Conservation (phyloP, 2,113 vertebrate genomes). For the Marcusenius ussheri region DNA sequence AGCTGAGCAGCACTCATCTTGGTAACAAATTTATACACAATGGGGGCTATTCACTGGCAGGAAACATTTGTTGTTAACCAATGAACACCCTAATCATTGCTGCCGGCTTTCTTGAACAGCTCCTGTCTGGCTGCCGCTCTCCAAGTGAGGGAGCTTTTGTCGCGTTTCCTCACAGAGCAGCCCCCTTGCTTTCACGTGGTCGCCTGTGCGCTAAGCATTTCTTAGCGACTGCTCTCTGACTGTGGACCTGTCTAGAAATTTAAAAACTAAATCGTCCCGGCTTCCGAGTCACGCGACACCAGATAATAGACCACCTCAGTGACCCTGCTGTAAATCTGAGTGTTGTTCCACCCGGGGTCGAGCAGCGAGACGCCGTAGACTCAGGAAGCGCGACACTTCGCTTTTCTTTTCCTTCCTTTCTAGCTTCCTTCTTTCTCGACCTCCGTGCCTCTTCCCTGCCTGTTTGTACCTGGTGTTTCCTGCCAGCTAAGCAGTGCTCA, state of each 20-base stretch:
- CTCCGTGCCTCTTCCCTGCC: slow-evolving; percentile 6
- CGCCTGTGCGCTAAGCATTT: not conserved
- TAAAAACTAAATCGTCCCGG: not conserved
- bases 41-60: not conserved
- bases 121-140: not conserved
- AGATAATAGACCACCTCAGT: not conserved
- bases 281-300: not conserved
- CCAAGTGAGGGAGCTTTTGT: not conserved
- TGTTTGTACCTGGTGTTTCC: slow-evolving; percentile 33
- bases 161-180: not conserved
- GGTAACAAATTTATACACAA: not conserved
- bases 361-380: not conserved
- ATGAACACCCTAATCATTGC: not conserved
- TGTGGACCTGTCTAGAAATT: not conserved
- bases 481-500: not conserved
- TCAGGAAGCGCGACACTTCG: slow-evolving; percentile 48
- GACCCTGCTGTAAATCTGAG: not conserved
- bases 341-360: not conserved
- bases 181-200: not conserved
- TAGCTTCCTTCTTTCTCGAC: slow-evolving; percentile 36
- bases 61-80: not conserved
- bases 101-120: not conserved
- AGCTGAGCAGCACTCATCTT: not conserved
- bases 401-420: slow-evolving; percentile 46
- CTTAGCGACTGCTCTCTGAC: not conserved